Percentiles rank a stretch among this genome's conserved stretches.
Evolutionary conservation across 2,888 invertebrate genomes (phyloP).

Genomic region (Salpingus planirostris): DNA sequence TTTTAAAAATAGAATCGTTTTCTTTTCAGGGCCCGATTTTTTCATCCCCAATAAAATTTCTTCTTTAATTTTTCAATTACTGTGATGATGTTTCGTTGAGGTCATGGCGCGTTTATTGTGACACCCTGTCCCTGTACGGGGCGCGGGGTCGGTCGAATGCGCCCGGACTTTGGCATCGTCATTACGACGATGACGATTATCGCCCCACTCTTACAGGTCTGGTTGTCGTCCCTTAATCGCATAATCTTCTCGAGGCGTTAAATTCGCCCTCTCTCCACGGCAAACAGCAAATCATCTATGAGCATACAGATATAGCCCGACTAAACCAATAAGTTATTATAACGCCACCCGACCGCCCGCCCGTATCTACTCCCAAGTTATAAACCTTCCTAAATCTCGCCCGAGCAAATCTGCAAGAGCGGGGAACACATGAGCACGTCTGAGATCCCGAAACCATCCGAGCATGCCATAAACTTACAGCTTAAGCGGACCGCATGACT

Average conservation of each 20-base stretch:
- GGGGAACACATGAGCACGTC: conserved; percentile 36
- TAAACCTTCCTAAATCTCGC: conserved; percentile 38
- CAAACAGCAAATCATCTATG: conserved; percentile 36
- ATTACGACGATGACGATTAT: neutral
- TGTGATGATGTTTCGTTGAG: too few species aligned
- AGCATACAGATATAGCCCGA: conserved; percentile 35
- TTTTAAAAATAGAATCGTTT: too few species aligned
- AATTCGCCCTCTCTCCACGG: conserved; percentile 19
- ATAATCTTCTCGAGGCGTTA: conserved; percentile 24
- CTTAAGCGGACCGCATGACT: conserved; percentile 42
- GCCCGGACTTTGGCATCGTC: too few species aligned
- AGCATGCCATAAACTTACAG: conserved; percentile 40
- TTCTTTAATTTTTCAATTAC: too few species aligned
- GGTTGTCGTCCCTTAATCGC: conserved; percentile 12
- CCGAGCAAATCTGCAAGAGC: conserved; percentile 37
- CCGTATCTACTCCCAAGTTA: conserved; percentile 30
- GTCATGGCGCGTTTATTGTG: too few species aligned
- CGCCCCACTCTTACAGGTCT: neutral
- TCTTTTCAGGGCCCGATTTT: too few species aligned
- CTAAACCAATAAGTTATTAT: conserved; percentile 39
- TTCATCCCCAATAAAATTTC: too few species aligned
- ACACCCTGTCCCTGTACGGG: too few species aligned
- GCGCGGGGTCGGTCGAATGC: too few species aligned
- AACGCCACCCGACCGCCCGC: too few species aligned
- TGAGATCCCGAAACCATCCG: conserved; percentile 36